Percentiles rank a stretch among this genome's conserved stretches.
Evolutionary conservation across 2,113 vertebrate genomes (phyloP).

Genomic region (Pan troglodytes): NHGRI_mPanTro3-v2.1_pri NC_072403.2:130471001-130471500

Average conservation of each 20-base stretch:
- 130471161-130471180: background rate
- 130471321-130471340: background rate
- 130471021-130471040: background rate
- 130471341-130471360: background rate
- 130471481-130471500: background rate
- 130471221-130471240: background rate
- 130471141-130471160: background rate
- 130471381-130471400: background rate
- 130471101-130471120: background rate
- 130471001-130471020: background rate
- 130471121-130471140: background rate
- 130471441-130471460: background rate
- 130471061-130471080: background rate
- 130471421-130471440: background rate
- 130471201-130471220: background rate
- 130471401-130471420: background rate
- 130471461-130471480: background rate
- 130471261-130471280: background rate
- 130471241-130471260: background rate
- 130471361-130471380: background rate
- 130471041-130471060: background rate
- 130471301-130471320: constrained; percentile 15
- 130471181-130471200: background rate
- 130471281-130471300: constrained; percentile 26
- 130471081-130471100: background rate